Evolutionary conservation across 2,797 vertebrate genomes (phyloP).

Genomic region (Margarornis squamiger): DNA sequence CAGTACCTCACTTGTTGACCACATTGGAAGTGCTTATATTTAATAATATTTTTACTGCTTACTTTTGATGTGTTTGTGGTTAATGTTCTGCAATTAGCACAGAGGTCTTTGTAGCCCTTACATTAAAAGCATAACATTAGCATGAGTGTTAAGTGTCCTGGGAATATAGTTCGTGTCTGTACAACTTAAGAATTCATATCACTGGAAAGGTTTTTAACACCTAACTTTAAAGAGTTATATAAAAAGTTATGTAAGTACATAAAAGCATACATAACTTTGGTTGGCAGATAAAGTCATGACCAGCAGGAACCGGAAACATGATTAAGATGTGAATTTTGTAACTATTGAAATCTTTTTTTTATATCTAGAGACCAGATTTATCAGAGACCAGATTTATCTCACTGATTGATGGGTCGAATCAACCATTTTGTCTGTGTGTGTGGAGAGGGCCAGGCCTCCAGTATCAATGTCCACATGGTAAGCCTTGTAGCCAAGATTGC

Average conservation of each 20-base stretch:
- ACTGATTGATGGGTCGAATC: no score
- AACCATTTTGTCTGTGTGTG: no score
- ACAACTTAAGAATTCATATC: conserved; percentile 18
- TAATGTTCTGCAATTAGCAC: conserved; percentile 23
- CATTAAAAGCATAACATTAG: conserved; percentile 26
- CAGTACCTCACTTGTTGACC: neutral
- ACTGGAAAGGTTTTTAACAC: conserved; percentile 14
- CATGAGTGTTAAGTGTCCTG: neutral
- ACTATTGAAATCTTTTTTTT: neutral
- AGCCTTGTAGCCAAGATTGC: no score
- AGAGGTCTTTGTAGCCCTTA: neutral
- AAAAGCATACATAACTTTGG: neutral
- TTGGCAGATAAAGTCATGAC: neutral
- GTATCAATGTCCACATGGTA: no score
- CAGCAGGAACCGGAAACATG: neutral
- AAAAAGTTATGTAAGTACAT: conserved; percentile 1
- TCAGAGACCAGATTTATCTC: no score
- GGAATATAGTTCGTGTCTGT: neutral
- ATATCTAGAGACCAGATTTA: neutral
- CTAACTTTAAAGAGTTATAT: neutral
- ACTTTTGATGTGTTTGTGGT: neutral
- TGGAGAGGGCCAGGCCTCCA: no score
- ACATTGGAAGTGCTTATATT: neutral
- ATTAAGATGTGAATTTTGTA: neutral
- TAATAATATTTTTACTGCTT: neutral